phyloP scores from a whole-genome alignment of 2,113 vertebrate species.

The Xiphophorus maculatus region DNA sequence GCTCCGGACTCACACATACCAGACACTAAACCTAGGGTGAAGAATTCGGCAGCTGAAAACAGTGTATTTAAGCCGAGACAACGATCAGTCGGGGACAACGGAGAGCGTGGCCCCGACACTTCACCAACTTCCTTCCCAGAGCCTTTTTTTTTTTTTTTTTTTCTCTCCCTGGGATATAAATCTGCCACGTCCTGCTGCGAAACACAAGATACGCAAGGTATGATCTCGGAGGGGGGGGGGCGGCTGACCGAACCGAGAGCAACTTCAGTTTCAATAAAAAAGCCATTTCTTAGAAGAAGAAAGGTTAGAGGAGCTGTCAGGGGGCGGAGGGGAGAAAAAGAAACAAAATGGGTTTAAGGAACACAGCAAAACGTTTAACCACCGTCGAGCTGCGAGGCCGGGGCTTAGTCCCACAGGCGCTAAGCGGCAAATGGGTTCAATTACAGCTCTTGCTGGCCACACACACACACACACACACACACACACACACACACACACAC shows the following conservation, averaged over 20 bases:
- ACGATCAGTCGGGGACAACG: constrained; percentile 51
- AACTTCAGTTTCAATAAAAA: constrained; percentile 71
- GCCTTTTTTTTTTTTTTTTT: neutral
- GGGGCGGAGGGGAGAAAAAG: constrained; percentile 39
- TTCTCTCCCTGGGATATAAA: constrained; percentile 43
- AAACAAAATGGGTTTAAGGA: constrained; percentile 71
- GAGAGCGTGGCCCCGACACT: constrained; percentile 51
- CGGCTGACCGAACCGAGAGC: constrained; percentile 50
- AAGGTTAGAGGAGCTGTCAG: constrained; percentile 13
- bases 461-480: no score
- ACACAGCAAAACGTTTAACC: constrained; percentile 76
- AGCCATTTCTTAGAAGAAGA: constrained; percentile 49
- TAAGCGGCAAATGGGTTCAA: constrained; percentile 84
- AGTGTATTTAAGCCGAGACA: constrained; percentile 35
- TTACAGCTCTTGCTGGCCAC: constrained; percentile 76
- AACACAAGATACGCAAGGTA: constrained; percentile 57
- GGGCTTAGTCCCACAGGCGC: constrained; percentile 80
- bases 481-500: constrained; percentile 64
- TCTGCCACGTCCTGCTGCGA: constrained; percentile 55
- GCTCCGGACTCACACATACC: constrained; percentile 64
- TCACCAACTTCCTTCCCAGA: constrained; percentile 46
- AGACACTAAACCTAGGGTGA: constrained; percentile 73
- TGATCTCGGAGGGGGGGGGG: neutral
- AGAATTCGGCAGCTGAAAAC: constrained; percentile 59
- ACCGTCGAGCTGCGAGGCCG: constrained; percentile 69